Evolutionary conservation across 2,888 invertebrate genomes (phyloP).

Genomic region (Macrophya alboannulata): DNA sequence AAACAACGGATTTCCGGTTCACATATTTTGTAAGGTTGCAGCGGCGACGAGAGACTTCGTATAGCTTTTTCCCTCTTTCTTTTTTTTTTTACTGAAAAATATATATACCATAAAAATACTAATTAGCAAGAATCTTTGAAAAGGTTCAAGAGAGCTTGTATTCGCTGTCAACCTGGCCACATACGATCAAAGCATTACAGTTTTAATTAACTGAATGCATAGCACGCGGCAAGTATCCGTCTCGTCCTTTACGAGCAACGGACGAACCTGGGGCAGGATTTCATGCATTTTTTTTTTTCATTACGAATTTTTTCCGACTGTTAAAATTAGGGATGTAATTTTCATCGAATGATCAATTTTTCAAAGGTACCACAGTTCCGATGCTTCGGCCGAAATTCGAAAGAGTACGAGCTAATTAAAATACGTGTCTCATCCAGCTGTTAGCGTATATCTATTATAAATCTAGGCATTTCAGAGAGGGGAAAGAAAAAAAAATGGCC

Average conservation of each 20-base stretch:
- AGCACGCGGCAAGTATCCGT: slow-evolving; percentile 29
- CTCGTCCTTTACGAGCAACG: slow-evolving; percentile 26
- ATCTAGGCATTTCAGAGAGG: slow-evolving; percentile 15
- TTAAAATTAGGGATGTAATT: slow-evolving; percentile 2
- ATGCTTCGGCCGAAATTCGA: background rate
- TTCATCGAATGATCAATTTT: no score
- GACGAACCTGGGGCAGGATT: background rate
- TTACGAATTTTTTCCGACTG: background rate
- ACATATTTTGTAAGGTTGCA: background rate
- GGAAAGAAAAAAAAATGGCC: background rate
- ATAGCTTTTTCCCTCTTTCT: no score
- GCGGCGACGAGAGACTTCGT: background rate
- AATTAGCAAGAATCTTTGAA: slow-evolving; percentile 55
- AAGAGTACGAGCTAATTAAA: slow-evolving; percentile 32
- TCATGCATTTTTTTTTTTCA: no score
- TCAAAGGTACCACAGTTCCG: no score
- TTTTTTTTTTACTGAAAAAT: background rate
- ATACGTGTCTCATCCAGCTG: slow-evolving; percentile 41
- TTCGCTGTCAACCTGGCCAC: slow-evolving; percentile 25
- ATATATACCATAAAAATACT: background rate
- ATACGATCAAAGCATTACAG: slow-evolving; percentile 49
- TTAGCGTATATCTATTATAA: slow-evolving; percentile 43
- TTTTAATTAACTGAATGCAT: slow-evolving; percentile 53
- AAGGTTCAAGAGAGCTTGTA: slow-evolving; percentile 48
- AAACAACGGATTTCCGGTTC: slow-evolving; percentile 24